Conservation (phyloP, 2,888 invertebrate species). For the Drosophila recens region DNA sequence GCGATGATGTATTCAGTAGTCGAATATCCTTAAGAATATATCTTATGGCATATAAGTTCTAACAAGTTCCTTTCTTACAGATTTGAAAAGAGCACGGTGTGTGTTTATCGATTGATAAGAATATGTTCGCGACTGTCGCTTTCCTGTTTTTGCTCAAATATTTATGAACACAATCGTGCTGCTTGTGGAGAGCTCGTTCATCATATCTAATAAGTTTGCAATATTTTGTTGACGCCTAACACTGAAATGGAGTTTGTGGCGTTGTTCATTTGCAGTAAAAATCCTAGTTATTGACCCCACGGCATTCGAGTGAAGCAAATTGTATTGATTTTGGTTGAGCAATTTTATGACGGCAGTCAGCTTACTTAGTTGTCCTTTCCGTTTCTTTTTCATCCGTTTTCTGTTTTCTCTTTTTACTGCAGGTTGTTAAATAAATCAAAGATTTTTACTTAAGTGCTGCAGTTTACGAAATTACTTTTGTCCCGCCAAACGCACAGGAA, state of each 20-base stretch:
- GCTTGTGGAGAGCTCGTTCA: conserved; percentile 38
- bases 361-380: conserved; percentile 26
- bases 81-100: not conserved
- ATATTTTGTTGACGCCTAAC: conserved; percentile 28
- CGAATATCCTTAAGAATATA: no score
- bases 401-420: conserved; percentile 20
- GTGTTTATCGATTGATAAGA: not conserved
- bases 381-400: not conserved
- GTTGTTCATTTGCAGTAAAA: conserved; percentile 75
- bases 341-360: conserved; percentile 44
- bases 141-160: conserved; percentile 38
- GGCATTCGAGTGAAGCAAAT: conserved; percentile 34
- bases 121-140: not conserved
- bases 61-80: not conserved
- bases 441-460: conserved; percentile 28
- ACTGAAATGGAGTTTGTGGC: conserved; percentile 21
- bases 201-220: conserved; percentile 63
- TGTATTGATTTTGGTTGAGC: conserved; percentile 58
- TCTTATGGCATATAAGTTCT: no score
- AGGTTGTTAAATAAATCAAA: conserved; percentile 47
- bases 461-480: conserved; percentile 28
- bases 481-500: not conserved
- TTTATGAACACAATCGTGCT: conserved; percentile 56
- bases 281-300: conserved; percentile 44
- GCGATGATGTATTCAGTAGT: no score